A percentile compares a stretch with the other conserved stretches of the same genome.
These are phyloP conservation scores for Drosophila repleta DNA, from an alignment of 1,140 invertebrate species.

Conservation along the genomic window DNA sequence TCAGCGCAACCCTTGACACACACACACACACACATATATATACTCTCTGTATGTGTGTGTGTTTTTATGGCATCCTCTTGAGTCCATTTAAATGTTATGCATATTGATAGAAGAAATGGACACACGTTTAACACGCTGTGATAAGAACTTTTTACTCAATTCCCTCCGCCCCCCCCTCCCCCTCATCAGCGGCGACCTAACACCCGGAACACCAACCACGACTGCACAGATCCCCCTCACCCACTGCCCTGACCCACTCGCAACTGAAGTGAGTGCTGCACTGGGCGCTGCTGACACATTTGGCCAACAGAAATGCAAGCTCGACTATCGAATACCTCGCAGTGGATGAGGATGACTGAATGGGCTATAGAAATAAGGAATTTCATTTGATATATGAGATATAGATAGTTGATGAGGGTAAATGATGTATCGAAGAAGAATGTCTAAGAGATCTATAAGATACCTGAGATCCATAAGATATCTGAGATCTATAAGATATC, in stretches of 20 bases:
- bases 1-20: conserved; percentile 77
- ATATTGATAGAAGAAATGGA: conserved; percentile 17
- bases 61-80: conserved; percentile 44
- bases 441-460: too few species aligned
- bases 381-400: too few species aligned
- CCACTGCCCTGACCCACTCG: too few species aligned
- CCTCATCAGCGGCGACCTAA: too few species aligned
- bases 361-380: too few species aligned
- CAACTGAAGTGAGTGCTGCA: too few species aligned
- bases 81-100: conserved; percentile 20
- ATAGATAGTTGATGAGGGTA: too few species aligned
- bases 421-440: too few species aligned
- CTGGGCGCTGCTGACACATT: not conserved
- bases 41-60: conserved; percentile 12
- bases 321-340: not conserved
- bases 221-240: not conserved
- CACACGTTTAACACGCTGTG: conserved; percentile 11
- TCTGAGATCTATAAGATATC: too few species aligned
- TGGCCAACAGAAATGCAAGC: not conserved
- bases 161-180: too few species aligned
- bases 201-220: not conserved
- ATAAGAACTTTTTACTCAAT: conserved; percentile 3
- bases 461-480: too few species aligned
- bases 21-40: conserved; percentile 31
- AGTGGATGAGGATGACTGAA: too few species aligned